Percentiles rank a stretch among this genome's conserved stretches.
These are phyloP conservation scores for Mungos mungo DNA, from an alignment of 2,113 vertebrate genomes.

Conservation along the genomic window DNA sequence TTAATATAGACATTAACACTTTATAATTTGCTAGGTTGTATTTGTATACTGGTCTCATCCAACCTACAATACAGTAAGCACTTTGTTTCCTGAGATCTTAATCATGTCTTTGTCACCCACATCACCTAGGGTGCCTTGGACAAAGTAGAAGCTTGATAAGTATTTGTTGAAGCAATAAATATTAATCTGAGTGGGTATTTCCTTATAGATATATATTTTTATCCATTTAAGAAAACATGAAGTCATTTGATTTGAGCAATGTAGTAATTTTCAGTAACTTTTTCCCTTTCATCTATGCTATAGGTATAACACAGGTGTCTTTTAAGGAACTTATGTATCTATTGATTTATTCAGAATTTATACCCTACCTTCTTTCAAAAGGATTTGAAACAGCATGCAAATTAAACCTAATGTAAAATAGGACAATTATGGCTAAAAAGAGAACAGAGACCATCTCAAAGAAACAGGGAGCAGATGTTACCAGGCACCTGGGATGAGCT, in stretches of 20 bases:
- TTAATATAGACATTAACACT: not conserved
- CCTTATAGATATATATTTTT: conserved; percentile 8
- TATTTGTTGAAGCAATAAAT: not conserved
- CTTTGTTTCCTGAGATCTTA: not conserved
- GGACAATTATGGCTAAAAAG: conserved; percentile 65
- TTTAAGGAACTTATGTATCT: conserved; percentile 25
- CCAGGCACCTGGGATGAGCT: conserved; percentile 79
- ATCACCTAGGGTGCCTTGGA: not conserved
- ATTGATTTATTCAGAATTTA: conserved; percentile 48
- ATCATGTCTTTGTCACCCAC: not conserved
- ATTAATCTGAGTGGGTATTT: not conserved
- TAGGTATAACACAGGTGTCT: conserved; percentile 21
- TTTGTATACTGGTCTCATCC: not conserved
- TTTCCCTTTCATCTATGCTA: not conserved
- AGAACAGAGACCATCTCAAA: conserved; percentile 74
- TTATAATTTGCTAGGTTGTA: not conserved
- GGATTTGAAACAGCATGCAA: conserved; percentile 36
- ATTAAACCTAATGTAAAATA: conserved; percentile 60
- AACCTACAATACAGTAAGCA: not conserved
- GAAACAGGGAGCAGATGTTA: conserved; percentile 74
- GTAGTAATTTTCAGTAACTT: not conserved
- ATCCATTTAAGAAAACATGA: conserved; percentile 16
- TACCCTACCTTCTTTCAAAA: conserved; percentile 51
- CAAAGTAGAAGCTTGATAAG: not conserved
- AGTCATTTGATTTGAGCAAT: not conserved